These are phyloP conservation scores for Ancistrus triradiatus DNA, from an alignment of 2,113 vertebrate genomes.

Conservation along the genomic window DNA sequence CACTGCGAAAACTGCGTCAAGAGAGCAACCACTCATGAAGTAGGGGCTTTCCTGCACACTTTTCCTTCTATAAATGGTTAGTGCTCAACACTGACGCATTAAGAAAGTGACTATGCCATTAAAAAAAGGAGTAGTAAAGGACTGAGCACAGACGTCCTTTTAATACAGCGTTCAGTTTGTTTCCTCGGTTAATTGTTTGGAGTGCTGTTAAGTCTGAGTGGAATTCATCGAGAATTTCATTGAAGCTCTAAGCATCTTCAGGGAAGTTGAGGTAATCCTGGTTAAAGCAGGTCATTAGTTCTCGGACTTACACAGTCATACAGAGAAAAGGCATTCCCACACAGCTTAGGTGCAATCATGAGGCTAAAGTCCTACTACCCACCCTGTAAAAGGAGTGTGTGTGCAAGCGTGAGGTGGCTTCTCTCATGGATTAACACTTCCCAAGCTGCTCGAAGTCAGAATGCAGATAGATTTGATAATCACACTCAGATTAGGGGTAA, in stretches of 20 bases:
- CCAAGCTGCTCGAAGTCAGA: constrained; percentile 44
- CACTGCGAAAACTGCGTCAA: constrained; percentile 52
- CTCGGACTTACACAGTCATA: background rate
- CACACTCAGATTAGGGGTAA: background rate
- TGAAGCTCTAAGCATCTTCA: background rate
- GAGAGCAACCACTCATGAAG: constrained; percentile 47
- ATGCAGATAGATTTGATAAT: constrained; percentile 48
- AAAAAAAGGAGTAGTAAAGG: background rate
- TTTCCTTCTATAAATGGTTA: constrained; percentile 41
- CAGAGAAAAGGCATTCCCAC: constrained; percentile 33
- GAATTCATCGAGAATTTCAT: background rate
- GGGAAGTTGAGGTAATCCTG: background rate
- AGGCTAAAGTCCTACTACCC: constrained; percentile 29
- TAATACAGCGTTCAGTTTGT: background rate
- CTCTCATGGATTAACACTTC: constrained; percentile 58
- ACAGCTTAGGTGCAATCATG: constrained; percentile 31
- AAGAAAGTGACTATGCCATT: background rate
- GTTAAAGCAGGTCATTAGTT: background rate
- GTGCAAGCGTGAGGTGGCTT: constrained; percentile 33
- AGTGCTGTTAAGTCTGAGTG: background rate
- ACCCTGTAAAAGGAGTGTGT: constrained; percentile 19
- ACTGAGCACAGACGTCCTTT: background rate
- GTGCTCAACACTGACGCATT: background rate
- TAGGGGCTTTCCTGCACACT: constrained; percentile 62
- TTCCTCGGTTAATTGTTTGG: background rate